Percentiles rank a stretch among this genome's conserved stretches.
Conservation (phyloP, 2,888 invertebrate genomes). For the Lamproptera curius region DNA sequence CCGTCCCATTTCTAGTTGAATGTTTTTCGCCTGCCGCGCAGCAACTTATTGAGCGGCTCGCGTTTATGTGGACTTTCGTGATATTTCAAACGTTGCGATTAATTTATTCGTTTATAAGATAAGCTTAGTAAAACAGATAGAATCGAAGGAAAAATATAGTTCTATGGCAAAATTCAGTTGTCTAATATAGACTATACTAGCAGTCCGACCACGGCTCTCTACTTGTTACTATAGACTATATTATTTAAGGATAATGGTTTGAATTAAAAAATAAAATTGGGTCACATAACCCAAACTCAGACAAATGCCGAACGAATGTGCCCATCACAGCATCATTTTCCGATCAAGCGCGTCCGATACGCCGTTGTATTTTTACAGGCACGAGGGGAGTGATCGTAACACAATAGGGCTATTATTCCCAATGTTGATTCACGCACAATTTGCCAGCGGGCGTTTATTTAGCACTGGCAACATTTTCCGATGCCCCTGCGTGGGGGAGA, state of each 20-base stretch:
- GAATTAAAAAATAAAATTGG: too few relatives aligned
- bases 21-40: conserved; percentile 7
- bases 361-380: conserved; percentile 23
- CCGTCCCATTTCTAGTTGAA: conserved; percentile 45
- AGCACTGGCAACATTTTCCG: conserved; percentile 60
- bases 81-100: too few relatives aligned
- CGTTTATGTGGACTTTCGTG: background rate
- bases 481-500: conserved; percentile 23
- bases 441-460: conserved; percentile 66
- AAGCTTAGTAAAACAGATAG: too few relatives aligned
- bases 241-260: too few relatives aligned
- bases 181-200: too few relatives aligned
- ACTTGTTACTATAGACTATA: too few relatives aligned
- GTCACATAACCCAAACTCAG: conserved; percentile 8
- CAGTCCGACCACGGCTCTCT: too few relatives aligned
- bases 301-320: conserved; percentile 8
- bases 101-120: too few relatives aligned
- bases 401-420: conserved; percentile 70
- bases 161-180: too few relatives aligned
- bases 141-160: too few relatives aligned
- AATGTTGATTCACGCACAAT: conserved; percentile 75
- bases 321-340: conserved; percentile 23
- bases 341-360: conserved; percentile 32
- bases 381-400: conserved; percentile 42
- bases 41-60: background rate